Base-by-base conservation (phyloP, 2,113 vertebrate species). In the Coptodon rendalli region DNA sequence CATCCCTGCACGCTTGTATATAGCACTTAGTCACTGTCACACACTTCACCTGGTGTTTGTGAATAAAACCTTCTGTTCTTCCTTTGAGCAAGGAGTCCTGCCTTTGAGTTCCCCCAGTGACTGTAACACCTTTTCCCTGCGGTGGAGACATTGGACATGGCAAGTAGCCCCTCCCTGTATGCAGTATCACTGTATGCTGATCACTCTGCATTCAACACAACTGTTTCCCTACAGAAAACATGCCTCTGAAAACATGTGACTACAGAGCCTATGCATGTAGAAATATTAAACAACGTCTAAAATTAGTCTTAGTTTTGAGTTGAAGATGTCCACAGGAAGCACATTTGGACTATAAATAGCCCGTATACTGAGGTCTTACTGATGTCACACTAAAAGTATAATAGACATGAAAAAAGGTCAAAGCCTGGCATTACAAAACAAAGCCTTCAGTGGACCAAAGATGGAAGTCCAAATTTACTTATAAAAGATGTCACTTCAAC, bases 101-200 rank as follows among this genome's bases (percentile, higher is more conserved):
- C 5, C 1, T 31, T 61, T 61, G 57, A 31, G 57, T 61, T 27
- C 27, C 45, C 14, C 57, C 57, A 61, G 9, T 61, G 27, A 61
- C 1, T 5, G 1, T 31, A 31, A 61, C 27, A 17, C 0, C 56
- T 59, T 59, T 29, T 59, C 56, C 56, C 56, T 59, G 3, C 5
- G 2, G 0, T 59, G 13, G 56, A 56, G 22, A 59, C 56, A 59
- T 59, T 16, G 56, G 56, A 29, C 13, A 59, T 59, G 56, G 27
- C 24, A 9, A 59, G 56, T 59, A 59, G 56, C 7, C 56, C 56
- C 56, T 31, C 27, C 56, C 56, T 57, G 56, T 57, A 56, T 52
- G 50, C 48, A 19, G 48, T 45, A 19, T 50, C 48, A 1, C 48
- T 50, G 52, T 54, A 11, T 9, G 7, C 14, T 34, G 59, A 63